phyloP scores from a whole-genome alignment of 2,113 vertebrate genomes.

The Bolborhynchus lineola region DNA sequence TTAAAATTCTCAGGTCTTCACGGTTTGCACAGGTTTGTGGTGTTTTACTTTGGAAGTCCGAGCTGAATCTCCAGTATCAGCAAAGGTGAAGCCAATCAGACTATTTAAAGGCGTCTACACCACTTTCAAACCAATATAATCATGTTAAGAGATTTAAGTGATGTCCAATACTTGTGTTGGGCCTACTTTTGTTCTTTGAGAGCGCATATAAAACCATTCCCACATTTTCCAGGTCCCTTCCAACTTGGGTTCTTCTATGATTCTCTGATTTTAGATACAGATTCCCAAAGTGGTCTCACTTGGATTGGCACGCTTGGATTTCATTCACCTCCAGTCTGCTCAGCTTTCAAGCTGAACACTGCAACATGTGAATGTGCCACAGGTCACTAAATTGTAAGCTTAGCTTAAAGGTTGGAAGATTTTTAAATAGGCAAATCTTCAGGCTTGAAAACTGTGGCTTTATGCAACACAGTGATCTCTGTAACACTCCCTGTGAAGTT shows the following conservation, averaged over 20 bases:
- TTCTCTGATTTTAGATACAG: not conserved
- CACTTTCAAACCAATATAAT: not conserved
- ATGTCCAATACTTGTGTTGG: not conserved
- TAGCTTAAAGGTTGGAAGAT: not conserved
- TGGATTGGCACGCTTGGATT: not conserved
- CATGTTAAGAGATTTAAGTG: not conserved
- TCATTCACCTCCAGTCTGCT: not conserved
- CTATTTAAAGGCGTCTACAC: not conserved
- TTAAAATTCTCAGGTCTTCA: not conserved
- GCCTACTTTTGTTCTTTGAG: not conserved
- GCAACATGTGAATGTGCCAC: not conserved
- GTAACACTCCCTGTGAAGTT: not conserved
- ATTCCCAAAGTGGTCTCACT: not conserved
- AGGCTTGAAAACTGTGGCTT: not conserved
- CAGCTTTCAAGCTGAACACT: not conserved
- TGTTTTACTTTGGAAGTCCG: not conserved
- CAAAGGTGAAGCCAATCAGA: not conserved
- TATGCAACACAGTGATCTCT: not conserved
- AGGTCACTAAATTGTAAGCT: not conserved
- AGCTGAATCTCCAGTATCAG: not conserved
- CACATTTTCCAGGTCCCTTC: not conserved
- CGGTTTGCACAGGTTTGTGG: not conserved
- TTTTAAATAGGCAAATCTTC: not conserved
- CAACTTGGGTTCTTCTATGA: not conserved
- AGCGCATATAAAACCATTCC: not conserved